phyloP scores from a whole-genome alignment of 2,113 vertebrate species.

The Upupa epops region DNA sequence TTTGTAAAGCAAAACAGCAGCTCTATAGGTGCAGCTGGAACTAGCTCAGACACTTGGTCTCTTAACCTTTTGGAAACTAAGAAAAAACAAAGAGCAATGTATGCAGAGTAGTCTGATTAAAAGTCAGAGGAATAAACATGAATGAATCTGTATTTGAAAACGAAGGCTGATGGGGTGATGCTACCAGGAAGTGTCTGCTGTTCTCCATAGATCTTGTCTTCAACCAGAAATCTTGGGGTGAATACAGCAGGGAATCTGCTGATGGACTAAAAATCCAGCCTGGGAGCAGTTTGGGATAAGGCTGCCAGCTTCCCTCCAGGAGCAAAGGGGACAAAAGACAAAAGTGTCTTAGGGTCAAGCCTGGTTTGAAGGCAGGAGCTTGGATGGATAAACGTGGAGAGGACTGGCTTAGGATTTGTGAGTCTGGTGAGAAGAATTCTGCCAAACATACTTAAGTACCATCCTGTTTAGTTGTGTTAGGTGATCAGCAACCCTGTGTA shows the following conservation, averaged over 20 bases:
- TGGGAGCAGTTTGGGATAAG: too few relatives aligned
- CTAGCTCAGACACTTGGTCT: background rate
- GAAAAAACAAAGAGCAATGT: background rate
- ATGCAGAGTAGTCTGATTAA: background rate
- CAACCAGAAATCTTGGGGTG: too few relatives aligned
- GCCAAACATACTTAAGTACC: fast-evolving
- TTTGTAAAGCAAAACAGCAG: background rate
- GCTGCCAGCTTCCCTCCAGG: too few relatives aligned
- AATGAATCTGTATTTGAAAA: background rate
- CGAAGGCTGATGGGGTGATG: background rate
- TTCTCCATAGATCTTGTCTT: too few relatives aligned
- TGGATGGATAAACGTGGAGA: background rate
- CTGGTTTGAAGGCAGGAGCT: background rate
- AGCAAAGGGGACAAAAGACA: too few relatives aligned
- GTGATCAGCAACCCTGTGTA: background rate
- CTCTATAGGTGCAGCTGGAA: background rate
- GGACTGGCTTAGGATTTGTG: background rate
- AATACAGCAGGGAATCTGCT: too few relatives aligned
- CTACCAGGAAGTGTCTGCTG: too few relatives aligned
- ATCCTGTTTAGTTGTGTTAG: background rate
- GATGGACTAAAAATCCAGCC: too few relatives aligned
- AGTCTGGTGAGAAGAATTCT: background rate
- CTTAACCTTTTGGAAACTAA: background rate
- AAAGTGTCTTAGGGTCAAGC: background rate
- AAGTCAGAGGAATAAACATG: background rate